Evolutionary conservation across 2,113 vertebrate genomes (phyloP).

Genomic region (Thunnus maccoyii): DNA sequence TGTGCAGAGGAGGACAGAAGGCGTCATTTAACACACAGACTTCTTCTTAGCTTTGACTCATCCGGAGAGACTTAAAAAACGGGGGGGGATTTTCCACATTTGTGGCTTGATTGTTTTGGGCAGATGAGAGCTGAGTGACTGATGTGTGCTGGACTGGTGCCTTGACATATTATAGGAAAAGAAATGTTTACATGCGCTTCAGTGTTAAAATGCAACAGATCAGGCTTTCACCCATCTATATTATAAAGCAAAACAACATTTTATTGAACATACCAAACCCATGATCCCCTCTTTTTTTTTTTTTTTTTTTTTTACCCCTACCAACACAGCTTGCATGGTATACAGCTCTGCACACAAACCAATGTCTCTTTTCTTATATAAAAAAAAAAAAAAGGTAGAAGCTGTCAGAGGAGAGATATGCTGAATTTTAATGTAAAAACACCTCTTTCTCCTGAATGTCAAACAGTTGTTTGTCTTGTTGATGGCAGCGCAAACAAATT

Average conservation of each 20-base stretch:
- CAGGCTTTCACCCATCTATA: slow-evolving; percentile 19
- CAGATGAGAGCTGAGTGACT: not conserved
- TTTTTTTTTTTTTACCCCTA: not conserved
- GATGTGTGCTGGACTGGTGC: slow-evolving; percentile 69
- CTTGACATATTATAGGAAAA: slow-evolving; percentile 41
- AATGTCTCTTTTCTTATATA: slow-evolving; percentile 28
- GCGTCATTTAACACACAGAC: slow-evolving; percentile 5
- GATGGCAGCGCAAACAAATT: slow-evolving; percentile 31
- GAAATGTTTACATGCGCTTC: slow-evolving; percentile 32
- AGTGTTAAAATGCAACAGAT: slow-evolving; percentile 41
- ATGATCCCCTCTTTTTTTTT: not conserved
- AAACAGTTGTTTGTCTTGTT: slow-evolving; percentile 36
- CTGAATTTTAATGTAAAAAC: slow-evolving; percentile 64
- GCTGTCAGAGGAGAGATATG: slow-evolving; percentile 62
- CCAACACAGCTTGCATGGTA: slow-evolving; percentile 10
- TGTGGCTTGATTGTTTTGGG: not conserved
- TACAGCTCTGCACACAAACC: slow-evolving; percentile 38
- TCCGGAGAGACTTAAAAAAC: not conserved
- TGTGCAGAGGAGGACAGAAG: not conserved
- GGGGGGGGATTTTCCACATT: not conserved
- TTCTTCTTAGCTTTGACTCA: slow-evolving; percentile 5
- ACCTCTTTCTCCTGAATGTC: slow-evolving; percentile 40
- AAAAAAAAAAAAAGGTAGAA: not conserved
- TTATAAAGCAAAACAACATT: slow-evolving; percentile 34
- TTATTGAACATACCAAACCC: slow-evolving; percentile 17